A percentile compares a stretch with the other conserved stretches of the same genome.
Evolutionary conservation across 2,113 vertebrate genomes (phyloP).

Genomic region (Abramis brama): DNA sequence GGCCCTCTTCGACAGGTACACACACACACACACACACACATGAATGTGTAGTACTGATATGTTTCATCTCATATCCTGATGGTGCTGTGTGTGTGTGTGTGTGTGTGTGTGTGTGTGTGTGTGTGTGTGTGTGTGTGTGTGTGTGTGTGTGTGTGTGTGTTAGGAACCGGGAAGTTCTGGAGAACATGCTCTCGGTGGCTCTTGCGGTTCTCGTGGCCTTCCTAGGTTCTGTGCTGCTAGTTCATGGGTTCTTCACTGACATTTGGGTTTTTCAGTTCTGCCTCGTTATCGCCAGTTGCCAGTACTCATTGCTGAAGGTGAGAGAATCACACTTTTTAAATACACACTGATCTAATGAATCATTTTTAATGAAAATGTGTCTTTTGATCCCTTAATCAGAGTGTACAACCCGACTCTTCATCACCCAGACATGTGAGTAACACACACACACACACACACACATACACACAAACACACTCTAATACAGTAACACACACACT

Average conservation of each 20-base stretch:
- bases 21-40: background rate
- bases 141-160: background rate
- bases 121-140: slow-evolving; percentile 23
- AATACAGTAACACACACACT: background rate
- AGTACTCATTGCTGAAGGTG: slow-evolving; percentile 98
- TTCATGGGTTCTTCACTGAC: slow-evolving; percentile 96
- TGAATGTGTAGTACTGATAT: background rate
- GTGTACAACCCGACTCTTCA: slow-evolving; percentile 97
- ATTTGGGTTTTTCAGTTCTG: slow-evolving; percentile 99
- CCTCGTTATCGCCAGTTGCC: slow-evolving; percentile 98
- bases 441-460: background rate
- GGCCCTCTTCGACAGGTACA: slow-evolving; percentile 94
- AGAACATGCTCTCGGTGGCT: slow-evolving; percentile 91
- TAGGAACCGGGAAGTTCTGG: slow-evolving; percentile 96
- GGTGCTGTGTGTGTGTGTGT: slow-evolving; percentile 8
- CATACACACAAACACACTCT: background rate
- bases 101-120: slow-evolving; percentile 4
- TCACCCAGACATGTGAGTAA: slow-evolving; percentile 95
- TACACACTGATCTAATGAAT: background rate
- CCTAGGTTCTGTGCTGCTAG: slow-evolving; percentile 93
- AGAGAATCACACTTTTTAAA: background rate
- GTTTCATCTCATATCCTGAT: background rate
- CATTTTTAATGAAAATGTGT: background rate
- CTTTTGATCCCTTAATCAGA: slow-evolving; percentile 77
- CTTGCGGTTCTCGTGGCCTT: slow-evolving; percentile 96